phyloP scores from a whole-genome alignment of 2,113 vertebrate species.

The Oryzias curvinotus region DNA sequence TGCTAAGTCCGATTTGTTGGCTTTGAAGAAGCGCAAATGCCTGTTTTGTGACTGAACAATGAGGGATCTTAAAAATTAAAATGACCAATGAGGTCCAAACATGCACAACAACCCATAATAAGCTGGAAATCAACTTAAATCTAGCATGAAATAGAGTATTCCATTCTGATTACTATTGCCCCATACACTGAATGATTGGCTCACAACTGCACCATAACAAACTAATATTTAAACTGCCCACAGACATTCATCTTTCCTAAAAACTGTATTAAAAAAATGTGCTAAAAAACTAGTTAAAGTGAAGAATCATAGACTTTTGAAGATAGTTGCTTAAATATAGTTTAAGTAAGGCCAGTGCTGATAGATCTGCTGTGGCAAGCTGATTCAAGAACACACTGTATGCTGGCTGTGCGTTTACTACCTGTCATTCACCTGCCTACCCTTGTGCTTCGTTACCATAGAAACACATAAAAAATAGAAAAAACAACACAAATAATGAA shows the following conservation, averaged over 20 bases:
- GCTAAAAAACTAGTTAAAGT: too few relatives aligned
- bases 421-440: slow-evolving; percentile 31
- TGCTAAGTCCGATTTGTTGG: slow-evolving; percentile 27
- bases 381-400: slow-evolving; percentile 37
- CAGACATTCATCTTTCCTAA: too few relatives aligned
- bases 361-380: slow-evolving; percentile 7
- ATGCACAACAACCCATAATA: slow-evolving; percentile 43
- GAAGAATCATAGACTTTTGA: too few relatives aligned
- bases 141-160: slow-evolving; percentile 72
- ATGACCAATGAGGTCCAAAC: slow-evolving; percentile 40
- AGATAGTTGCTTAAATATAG: too few relatives aligned
- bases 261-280: too few relatives aligned
- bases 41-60: slow-evolving; percentile 35
- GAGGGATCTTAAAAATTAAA: slow-evolving; percentile 50
- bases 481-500: background rate
- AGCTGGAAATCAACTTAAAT: slow-evolving; percentile 50
- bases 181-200: slow-evolving; percentile 37
- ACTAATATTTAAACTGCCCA: slow-evolving; percentile 55
- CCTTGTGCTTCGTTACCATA: slow-evolving; percentile 41
- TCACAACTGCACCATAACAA: slow-evolving; percentile 56
- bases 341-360: too few relatives aligned
- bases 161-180: slow-evolving; percentile 47
- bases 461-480: slow-evolving; percentile 28
- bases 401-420: slow-evolving; percentile 10
- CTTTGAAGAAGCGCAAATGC: slow-evolving; percentile 39